A percentile compares a stretch with the other conserved stretches of the same genome.
Conservation (phyloP, 2,113 vertebrate genomes). For the Macrotis lagotis region DNA sequence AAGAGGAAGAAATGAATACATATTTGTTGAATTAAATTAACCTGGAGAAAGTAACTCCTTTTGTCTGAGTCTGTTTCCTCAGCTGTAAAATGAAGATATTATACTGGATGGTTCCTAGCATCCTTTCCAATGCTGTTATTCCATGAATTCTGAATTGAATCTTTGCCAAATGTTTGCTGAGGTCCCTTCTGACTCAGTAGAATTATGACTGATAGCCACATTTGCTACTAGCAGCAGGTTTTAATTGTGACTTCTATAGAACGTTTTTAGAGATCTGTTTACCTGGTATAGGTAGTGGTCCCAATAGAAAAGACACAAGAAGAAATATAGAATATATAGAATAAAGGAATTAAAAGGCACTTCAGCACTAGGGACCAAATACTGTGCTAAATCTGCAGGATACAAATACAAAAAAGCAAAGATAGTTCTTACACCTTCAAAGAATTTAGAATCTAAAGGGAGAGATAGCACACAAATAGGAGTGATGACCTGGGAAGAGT, state of each 20-base stretch:
- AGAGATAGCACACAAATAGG: not conserved
- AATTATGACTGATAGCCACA: not conserved
- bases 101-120: not conserved
- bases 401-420: not conserved
- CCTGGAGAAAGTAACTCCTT: not conserved
- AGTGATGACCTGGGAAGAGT: not conserved
- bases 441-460: not conserved
- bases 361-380: not conserved
- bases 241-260: not conserved
- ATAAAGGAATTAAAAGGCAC: not conserved
- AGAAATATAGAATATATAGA: not conserved
- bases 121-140: not conserved
- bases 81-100: not conserved
- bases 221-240: not conserved
- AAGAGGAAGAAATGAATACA: not conserved
- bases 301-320: not conserved
- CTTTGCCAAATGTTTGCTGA: not conserved
- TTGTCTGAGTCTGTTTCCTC: not conserved
- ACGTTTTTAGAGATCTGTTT: not conserved
- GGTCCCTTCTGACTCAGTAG: not conserved
- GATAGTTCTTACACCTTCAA: not conserved
- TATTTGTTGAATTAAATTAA: not conserved
- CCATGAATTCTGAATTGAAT: not conserved
- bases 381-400: not conserved
- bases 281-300: not conserved